A percentile compares a stretch with the other conserved stretches of the same genome.
phyloP scores from a whole-genome alignment of 2,113 vertebrate species.

The Natator depressus region DNA sequence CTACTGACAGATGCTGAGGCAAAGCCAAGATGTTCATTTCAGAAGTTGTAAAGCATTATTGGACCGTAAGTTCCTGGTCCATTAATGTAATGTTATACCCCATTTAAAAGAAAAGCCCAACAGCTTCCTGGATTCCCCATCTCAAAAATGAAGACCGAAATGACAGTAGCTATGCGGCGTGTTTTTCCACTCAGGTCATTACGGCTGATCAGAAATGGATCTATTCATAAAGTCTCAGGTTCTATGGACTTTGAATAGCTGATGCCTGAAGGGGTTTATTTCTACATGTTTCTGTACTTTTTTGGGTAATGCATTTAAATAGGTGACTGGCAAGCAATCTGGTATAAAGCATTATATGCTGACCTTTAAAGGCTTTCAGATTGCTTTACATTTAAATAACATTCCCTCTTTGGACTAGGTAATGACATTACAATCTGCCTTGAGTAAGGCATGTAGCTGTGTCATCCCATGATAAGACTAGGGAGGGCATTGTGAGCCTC shows the following conservation, averaged over 20 bases:
- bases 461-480: background rate
- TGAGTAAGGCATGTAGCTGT: background rate
- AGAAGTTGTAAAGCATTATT: conserved; percentile 18
- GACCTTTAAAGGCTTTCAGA: background rate
- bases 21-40: conserved; percentile 6
- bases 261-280: background rate
- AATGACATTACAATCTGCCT: background rate
- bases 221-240: background rate
- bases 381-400: background rate
- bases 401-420: background rate
- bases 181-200: background rate
- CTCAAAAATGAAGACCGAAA: background rate
- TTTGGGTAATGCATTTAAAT: background rate
- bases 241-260: background rate
- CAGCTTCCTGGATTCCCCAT: background rate
- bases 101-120: background rate
- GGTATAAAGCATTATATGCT: background rate
- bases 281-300: background rate
- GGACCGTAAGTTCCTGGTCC: background rate
- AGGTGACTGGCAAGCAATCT: background rate
- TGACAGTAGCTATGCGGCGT: background rate
- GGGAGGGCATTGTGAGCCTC: background rate
- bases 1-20: background rate
- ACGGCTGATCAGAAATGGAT: background rate
- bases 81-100: background rate